Conservation (phyloP, 2,797 vertebrate genomes). For the Epinephelus coioides region DNA sequence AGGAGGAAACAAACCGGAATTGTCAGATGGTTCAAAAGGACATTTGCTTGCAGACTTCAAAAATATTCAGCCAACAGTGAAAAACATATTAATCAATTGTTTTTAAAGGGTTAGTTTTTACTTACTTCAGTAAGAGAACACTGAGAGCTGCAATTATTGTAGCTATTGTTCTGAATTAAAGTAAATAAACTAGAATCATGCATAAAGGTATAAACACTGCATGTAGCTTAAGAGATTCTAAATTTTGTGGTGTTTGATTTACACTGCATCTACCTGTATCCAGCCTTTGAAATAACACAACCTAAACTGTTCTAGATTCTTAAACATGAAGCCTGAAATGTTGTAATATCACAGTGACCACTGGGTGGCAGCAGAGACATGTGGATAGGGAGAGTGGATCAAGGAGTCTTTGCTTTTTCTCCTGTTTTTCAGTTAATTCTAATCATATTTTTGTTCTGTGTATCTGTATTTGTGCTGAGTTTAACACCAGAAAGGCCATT, state of each 20-base stretch:
- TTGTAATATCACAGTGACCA: constrained; percentile 8
- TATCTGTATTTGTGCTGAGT: neutral
- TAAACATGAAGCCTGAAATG: neutral
- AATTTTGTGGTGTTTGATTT: neutral
- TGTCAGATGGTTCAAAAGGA: neutral
- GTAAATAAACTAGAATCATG: neutral
- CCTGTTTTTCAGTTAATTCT: neutral
- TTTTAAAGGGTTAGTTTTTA: too few species aligned
- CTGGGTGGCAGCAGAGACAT: constrained; percentile 49
- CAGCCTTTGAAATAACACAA: neutral
- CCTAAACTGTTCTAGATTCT: neutral
- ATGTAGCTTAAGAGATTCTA: neutral
- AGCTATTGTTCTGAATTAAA: neutral
- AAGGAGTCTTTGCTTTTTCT: neutral
- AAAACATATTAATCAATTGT: too few species aligned
- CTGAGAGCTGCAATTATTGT: neutral
- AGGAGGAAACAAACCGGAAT: too few species aligned
- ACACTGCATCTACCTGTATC: neutral
- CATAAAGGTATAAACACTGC: neutral
- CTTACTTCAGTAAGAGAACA: too few species aligned
- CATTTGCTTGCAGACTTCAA: neutral
- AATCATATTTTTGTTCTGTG: neutral
- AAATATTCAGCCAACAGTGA: too few species aligned
- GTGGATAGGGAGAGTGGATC: neutral
- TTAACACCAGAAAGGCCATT: neutral